phyloP scores from a whole-genome alignment of 2,888 invertebrate species.

The Notodonta ziczac region DNA sequence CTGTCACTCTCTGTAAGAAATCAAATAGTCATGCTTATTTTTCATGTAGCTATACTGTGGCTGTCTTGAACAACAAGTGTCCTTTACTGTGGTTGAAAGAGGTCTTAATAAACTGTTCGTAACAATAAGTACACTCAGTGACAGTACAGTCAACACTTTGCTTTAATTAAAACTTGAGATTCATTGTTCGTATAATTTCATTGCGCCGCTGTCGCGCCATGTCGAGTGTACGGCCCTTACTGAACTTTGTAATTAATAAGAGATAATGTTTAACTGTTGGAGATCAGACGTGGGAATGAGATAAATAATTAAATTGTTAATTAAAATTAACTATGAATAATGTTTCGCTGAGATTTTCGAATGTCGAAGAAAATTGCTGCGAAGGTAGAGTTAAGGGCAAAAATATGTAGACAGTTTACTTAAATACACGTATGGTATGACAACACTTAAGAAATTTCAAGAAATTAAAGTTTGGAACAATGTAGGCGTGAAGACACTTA shows the following conservation, averaged over 20 bases:
- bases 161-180: slow-evolving; percentile 7
- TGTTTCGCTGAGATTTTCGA: not conserved
- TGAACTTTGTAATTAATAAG: not conserved
- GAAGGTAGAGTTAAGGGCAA: too few species aligned
- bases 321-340: not conserved
- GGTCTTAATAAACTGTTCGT: not conserved
- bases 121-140: slow-evolving; percentile 1
- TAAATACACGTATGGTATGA: too few species aligned
- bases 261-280: not conserved
- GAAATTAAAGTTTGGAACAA: too few species aligned
- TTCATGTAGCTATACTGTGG: too few species aligned
- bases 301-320: not conserved
- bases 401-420: too few species aligned
- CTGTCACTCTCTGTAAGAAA: too few species aligned
- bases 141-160: not conserved
- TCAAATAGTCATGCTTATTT: too few species aligned
- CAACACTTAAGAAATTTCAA: too few species aligned
- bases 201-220: not conserved
- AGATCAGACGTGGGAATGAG: not conserved
- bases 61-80: too few species aligned
- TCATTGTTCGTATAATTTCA: slow-evolving; percentile 12
- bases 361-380: slow-evolving; percentile 1
- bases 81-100: too few species aligned
- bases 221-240: not conserved
- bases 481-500: too few species aligned